A percentile compares a stretch with the other conserved stretches of the same genome.
Conservation (phyloP, 2,797 vertebrate genomes). For the Fundulus diaphanus region DNA sequence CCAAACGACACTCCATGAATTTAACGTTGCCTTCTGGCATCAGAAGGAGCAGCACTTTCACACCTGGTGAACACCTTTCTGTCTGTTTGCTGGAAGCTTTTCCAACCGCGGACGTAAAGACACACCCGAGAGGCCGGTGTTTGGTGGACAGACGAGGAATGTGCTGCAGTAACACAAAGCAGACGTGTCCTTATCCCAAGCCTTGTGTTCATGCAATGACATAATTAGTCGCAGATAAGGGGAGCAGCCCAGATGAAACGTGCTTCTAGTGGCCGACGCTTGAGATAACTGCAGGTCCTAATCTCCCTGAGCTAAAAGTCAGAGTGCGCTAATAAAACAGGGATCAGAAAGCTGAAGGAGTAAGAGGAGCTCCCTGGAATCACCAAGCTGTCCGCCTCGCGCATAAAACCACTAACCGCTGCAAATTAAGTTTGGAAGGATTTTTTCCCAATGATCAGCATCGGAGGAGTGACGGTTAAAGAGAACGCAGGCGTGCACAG, state of each 20-base stretch:
- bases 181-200: conserved; percentile 46
- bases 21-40: neutral
- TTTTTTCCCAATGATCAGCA: neutral
- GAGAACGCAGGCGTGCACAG: conserved; percentile 39
- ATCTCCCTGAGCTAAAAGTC: conserved; percentile 50
- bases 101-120: neutral
- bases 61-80: neutral
- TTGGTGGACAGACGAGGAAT: conserved; percentile 28
- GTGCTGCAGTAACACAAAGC: conserved; percentile 48
- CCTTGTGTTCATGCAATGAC: conserved; percentile 41
- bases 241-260: conserved; percentile 40
- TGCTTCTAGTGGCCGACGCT: conserved; percentile 49
- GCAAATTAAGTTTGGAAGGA: conserved; percentile 33
- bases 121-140: neutral
- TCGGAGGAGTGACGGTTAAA: conserved; percentile 25
- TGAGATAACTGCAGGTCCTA: conserved; percentile 50
- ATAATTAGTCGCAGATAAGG: conserved; percentile 63
- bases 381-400: neutral
- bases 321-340: conserved; percentile 21
- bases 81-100: conserved; percentile 14
- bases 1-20: neutral
- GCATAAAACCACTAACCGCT: conserved; percentile 7
- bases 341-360: conserved; percentile 16
- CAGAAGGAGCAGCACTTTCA: too few species aligned
- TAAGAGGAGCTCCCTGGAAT: conserved; percentile 6